Evolutionary conservation across 2,113 vertebrate genomes (phyloP).

Genomic region (Ammodytes dubius): DNA sequence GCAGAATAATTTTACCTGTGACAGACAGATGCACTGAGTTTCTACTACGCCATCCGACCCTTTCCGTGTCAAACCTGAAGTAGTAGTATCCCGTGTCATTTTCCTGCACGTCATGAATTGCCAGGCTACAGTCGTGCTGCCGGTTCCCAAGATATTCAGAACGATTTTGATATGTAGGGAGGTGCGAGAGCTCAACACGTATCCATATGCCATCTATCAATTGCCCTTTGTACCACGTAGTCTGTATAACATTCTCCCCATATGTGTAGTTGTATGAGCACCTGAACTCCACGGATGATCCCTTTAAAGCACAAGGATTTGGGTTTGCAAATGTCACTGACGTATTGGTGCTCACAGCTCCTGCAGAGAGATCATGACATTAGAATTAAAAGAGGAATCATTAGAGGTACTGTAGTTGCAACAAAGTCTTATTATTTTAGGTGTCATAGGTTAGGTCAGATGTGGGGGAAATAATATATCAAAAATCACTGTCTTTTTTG

Average conservation of each 20-base stretch:
- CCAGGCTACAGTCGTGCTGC: conserved; percentile 49
- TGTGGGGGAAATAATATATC: too few species aligned
- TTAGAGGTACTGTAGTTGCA: too few species aligned
- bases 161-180: conserved; percentile 20
- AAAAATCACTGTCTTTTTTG: too few species aligned
- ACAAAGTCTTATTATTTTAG: too few species aligned
- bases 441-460: too few species aligned
- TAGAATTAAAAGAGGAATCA: not conserved
- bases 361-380: conserved; percentile 19
- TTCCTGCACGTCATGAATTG: conserved; percentile 37
- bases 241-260: not conserved
- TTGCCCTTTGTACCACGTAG: conserved; percentile 32
- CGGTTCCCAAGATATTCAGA: conserved; percentile 43
- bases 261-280: conserved; percentile 50
- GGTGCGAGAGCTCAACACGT: conserved; percentile 11
- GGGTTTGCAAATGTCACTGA: conserved; percentile 50
- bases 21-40: conserved; percentile 27
- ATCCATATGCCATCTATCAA: not conserved
- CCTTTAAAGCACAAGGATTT: conserved; percentile 39
- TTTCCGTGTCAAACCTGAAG: conserved; percentile 43
- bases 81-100: conserved; percentile 58
- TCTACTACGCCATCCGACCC: not conserved
- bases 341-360: not conserved
- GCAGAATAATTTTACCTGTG: conserved; percentile 42
- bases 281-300: conserved; percentile 51